Conservation (phyloP, 2,888 invertebrate species). For the Drosophila mulleri region DNA sequence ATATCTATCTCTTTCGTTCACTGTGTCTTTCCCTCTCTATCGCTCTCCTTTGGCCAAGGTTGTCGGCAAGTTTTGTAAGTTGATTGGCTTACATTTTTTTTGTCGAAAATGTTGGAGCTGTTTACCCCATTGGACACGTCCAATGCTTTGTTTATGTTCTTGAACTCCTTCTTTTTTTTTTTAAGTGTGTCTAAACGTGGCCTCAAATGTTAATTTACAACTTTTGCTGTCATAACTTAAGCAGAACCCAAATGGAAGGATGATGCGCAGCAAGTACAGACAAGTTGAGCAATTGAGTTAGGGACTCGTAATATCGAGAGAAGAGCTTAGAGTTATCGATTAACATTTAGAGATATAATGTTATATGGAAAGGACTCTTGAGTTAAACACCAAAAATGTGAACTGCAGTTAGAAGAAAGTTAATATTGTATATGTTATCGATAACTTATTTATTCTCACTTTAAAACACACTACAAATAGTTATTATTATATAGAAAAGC, state of each 20-base stretch:
- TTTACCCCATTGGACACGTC: constrained; percentile 53
- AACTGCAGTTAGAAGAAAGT: no score
- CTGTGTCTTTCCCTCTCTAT: constrained; percentile 8
- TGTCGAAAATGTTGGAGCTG: constrained; percentile 13
- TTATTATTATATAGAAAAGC: no score
- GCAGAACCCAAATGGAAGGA: constrained; percentile 32
- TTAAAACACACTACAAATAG: no score
- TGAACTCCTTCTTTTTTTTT: constrained; percentile 69
- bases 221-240: constrained; percentile 63
- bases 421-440: no score
- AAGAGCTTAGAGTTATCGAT: neutral
- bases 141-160: constrained; percentile 73
- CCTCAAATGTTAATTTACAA: constrained; percentile 74
- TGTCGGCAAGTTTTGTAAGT: constrained; percentile 64
- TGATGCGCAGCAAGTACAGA: neutral
- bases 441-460: no score
- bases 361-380: no score
- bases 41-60: constrained; percentile 48
- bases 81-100: constrained; percentile 62
- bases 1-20: constrained; percentile 2
- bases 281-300: neutral
- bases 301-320: no score
- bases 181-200: constrained; percentile 57
- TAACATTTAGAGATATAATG: neutral
- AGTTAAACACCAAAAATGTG: no score